A percentile compares a stretch with the other conserved stretches of the same genome.
Conservation (phyloP, 30 jellyfish, hydroid and myxozoan species). For the Hydractinia echinata region DNA sequence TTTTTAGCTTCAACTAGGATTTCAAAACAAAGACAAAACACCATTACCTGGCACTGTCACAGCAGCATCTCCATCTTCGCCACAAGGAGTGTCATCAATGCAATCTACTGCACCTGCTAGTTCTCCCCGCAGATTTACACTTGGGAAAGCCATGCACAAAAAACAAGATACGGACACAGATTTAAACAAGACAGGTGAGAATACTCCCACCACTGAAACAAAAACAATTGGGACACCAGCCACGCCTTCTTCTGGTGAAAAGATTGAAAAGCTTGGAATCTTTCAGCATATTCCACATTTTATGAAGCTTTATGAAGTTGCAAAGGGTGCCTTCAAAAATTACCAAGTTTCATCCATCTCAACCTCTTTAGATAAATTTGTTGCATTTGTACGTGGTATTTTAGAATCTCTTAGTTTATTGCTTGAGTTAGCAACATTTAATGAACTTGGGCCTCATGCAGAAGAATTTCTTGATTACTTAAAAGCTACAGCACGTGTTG, state of each 20-base stretch:
- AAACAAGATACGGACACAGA: conserved; percentile 23
- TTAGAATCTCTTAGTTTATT: conserved; percentile 73
- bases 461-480: conserved; percentile 88
- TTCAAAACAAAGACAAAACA: conserved; percentile 63
- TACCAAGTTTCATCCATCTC: conserved; percentile 82
- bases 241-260: conserved; percentile 48
- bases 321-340: conserved; percentile 80
- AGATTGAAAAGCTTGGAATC: conserved; percentile 68
- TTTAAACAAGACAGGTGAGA: background rate
- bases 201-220: conserved; percentile 48
- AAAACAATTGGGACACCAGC: conserved; percentile 31
- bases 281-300: conserved; percentile 69
- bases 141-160: conserved; percentile 54
- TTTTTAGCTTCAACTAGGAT: conserved; percentile 53
- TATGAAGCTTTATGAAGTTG: conserved; percentile 60
- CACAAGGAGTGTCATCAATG: conserved; percentile 50
- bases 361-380: conserved; percentile 67
- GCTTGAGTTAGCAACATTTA: conserved; percentile 82
- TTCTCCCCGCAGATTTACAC: conserved; percentile 80
- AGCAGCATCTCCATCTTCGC: conserved; percentile 40
- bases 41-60: conserved; percentile 41
- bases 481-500: conserved; percentile 78
- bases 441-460: conserved; percentile 76
- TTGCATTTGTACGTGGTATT: conserved; percentile 65
- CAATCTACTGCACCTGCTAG: conserved; percentile 30